These are phyloP conservation scores for Lanius ludovicianus DNA, from an alignment of 2,113 vertebrate genomes.

Conservation along the genomic window DNA sequence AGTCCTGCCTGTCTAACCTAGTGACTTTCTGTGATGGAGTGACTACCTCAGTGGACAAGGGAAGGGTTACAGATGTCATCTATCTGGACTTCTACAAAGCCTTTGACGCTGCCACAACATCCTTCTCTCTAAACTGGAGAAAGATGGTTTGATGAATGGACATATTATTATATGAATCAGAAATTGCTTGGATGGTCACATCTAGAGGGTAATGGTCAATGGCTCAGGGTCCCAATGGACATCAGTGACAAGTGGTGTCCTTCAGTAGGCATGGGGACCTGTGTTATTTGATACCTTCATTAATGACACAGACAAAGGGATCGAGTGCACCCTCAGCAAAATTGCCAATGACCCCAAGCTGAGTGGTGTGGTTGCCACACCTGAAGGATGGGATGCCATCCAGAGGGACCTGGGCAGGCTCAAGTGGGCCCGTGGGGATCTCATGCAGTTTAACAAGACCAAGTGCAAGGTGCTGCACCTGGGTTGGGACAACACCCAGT, in stretches of 20 bases:
- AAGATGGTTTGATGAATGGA: neutral
- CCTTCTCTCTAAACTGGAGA: neutral
- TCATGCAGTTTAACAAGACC: neutral
- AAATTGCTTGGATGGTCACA: neutral
- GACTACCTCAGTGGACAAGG: neutral
- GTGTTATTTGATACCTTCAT: neutral
- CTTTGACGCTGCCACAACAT: neutral
- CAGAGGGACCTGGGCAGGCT: neutral
- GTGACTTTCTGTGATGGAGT: neutral
- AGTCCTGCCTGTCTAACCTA: neutral
- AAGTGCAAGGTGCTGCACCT: neutral
- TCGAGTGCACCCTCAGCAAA: neutral
- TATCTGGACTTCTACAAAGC: neutral
- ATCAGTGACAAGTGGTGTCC: neutral
- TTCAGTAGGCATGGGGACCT: neutral
- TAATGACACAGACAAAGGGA: neutral
- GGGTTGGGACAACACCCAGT: neutral
- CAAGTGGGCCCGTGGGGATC: neutral
- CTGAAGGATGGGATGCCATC: neutral
- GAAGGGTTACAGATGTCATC: neutral
- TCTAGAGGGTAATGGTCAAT: neutral
- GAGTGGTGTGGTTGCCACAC: rapidly evolving
- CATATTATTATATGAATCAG: neutral
- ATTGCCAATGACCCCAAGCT: neutral
- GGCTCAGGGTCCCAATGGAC: neutral